phyloP scores from a whole-genome alignment of 1,140 invertebrate species.

The Neelides sp. region DNA sequence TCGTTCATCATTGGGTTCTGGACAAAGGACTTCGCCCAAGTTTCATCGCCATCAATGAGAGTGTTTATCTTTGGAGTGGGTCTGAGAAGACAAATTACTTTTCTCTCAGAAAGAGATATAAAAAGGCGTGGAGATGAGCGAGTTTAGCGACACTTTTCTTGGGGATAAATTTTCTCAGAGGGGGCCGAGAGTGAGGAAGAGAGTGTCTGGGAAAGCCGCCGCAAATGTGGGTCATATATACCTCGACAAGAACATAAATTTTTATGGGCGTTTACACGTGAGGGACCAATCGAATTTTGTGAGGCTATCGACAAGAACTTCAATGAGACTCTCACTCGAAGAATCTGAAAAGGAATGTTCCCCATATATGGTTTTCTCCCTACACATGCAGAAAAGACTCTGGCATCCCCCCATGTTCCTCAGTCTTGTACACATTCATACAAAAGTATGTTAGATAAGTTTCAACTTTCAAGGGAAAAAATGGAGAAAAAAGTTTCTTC shows the following conservation, averaged over 20 bases:
- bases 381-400: no score
- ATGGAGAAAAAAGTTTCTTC: not conserved
- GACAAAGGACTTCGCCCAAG: no score
- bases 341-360: not conserved
- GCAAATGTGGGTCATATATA: constrained; percentile 14
- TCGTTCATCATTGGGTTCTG: no score
- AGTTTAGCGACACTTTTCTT: not conserved
- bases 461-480: not conserved
- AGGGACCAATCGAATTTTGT: constrained; percentile 17
- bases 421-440: no score
- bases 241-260: constrained; percentile 7
- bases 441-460: no score
- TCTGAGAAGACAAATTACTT: no score
- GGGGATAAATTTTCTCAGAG: not conserved
- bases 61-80: no score
- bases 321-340: not conserved
- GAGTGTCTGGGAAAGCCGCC: not conserved
- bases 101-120: no score
- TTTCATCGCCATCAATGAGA: no score
- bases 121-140: not conserved
- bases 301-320: constrained; percentile 6
- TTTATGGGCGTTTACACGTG: constrained; percentile 15
- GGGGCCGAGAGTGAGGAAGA: not conserved
- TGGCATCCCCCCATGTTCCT: no score
- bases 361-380: not conserved